Percentiles rank a stretch among this genome's conserved stretches.
These are phyloP conservation scores for Solenopsis invicta DNA, from an alignment of 1,140 invertebrate species.

Conservation along the genomic window DNA sequence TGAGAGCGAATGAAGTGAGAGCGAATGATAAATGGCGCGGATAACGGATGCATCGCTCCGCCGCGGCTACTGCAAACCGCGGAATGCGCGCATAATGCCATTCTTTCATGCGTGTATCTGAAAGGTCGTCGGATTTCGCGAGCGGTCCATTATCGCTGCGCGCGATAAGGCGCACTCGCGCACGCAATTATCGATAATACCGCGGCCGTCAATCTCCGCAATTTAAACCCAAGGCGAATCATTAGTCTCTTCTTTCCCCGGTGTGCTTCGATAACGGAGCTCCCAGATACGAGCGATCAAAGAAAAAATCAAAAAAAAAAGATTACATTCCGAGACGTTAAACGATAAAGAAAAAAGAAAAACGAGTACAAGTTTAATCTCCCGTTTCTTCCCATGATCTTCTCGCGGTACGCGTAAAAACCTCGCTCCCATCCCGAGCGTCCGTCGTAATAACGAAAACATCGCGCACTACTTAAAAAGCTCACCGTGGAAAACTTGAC, in stretches of 20 bases:
- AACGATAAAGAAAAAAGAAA: not conserved
- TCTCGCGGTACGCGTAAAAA: not conserved
- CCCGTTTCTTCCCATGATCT: no score
- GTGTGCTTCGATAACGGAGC: not conserved
- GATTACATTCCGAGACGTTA: not conserved
- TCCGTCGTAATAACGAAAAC: not conserved
- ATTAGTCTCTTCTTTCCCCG: not conserved
- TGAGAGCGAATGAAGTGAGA: not conserved
- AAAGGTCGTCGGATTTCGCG: conserved; percentile 72
- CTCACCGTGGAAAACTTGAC: conserved; percentile 84
- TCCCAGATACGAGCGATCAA: not conserved
- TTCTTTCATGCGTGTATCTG: conserved; percentile 75
- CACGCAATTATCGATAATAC: conserved; percentile 61
- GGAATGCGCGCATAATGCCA: conserved; percentile 71
- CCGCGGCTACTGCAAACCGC: conserved; percentile 28
- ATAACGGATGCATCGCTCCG: conserved; percentile 26
- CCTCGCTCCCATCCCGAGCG: not conserved
- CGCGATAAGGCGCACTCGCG: conserved; percentile 43
- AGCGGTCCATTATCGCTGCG: conserved; percentile 47
- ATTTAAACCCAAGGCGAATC: conserved; percentile 28
- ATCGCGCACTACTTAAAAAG: not conserved
- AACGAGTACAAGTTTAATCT: not conserved
- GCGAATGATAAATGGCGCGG: conserved; percentile 36
- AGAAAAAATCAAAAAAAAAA: not conserved
- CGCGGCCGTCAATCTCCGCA: conserved; percentile 21